These are phyloP conservation scores for Synanceia verrucosa DNA, from an alignment of 2,797 vertebrate species.

Conservation along the genomic window DNA sequence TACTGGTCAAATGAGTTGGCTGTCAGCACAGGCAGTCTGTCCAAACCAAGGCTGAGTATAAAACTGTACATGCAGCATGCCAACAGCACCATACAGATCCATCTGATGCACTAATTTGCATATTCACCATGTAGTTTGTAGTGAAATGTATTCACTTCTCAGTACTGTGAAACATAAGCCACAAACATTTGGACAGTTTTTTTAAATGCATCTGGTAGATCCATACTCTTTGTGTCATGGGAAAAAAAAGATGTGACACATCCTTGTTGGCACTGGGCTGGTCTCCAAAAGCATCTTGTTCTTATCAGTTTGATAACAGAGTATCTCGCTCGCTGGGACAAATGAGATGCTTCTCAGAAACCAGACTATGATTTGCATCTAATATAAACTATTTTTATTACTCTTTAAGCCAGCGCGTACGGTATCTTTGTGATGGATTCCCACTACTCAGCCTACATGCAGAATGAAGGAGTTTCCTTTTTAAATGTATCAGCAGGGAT, in stretches of 20 bases:
- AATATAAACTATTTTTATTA: not conserved
- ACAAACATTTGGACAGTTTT: not conserved
- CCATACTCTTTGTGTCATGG: slow-evolving; percentile 41
- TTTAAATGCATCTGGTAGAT: slow-evolving; percentile 58
- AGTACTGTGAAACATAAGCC: not conserved
- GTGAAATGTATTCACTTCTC: not conserved
- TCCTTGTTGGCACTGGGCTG: slow-evolving; percentile 17
- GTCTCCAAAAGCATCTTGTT: slow-evolving; percentile 27
- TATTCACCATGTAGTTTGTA: not conserved
- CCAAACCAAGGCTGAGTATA: slow-evolving; percentile 51
- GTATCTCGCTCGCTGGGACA: not conserved
- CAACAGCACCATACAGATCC: slow-evolving; percentile 57
- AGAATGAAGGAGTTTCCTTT: slow-evolving; percentile 32
- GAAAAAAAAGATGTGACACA: slow-evolving; percentile 25
- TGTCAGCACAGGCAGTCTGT: slow-evolving; percentile 42
- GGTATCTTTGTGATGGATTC: slow-evolving; percentile 12
- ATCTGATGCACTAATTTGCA: slow-evolving; percentile 42
- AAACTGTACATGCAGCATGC: slow-evolving; percentile 69
- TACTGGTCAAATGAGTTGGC: slow-evolving; percentile 8
- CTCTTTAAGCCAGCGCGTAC: slow-evolving; percentile 16
- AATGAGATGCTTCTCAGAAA: slow-evolving; percentile 40
- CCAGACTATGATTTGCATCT: slow-evolving; percentile 21
- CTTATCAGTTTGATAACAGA: not conserved
- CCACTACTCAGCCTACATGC: slow-evolving; percentile 25
- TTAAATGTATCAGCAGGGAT: slow-evolving; percentile 19